Percentiles rank a stretch among this genome's conserved stretches.
These are phyloP conservation scores for Drosophila stalkeri DNA, from an alignment of 2,888 invertebrate species.

Conservation along the genomic window DNA sequence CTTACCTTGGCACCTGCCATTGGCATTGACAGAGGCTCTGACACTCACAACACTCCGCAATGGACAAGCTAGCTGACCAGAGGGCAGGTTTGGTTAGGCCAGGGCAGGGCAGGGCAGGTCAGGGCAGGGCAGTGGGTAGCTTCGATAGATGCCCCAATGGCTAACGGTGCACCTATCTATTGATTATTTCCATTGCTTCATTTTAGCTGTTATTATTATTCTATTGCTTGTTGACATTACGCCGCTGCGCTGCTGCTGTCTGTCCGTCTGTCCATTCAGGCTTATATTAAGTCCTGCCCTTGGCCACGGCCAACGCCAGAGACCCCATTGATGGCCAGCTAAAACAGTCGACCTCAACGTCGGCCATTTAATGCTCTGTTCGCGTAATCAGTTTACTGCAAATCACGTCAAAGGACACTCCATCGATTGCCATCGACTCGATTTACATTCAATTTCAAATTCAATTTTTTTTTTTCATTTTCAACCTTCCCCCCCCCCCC, in stretches of 20 bases:
- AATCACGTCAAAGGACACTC: conserved; percentile 6
- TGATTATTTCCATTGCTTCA: conserved; percentile 73
- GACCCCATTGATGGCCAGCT: conserved; percentile 23
- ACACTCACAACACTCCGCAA: conserved; percentile 7
- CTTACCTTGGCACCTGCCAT: conserved; percentile 67
- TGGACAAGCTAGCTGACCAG: conserved; percentile 31
- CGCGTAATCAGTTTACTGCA: neutral
- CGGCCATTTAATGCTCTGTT: conserved; percentile 1
- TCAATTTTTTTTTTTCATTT: neutral
- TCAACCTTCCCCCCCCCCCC: no score
- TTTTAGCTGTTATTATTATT: conserved; percentile 36
- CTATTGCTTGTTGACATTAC: conserved; percentile 59
- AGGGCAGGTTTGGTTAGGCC: neutral
- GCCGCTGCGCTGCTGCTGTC: conserved; percentile 16
- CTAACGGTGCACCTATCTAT: conserved; percentile 42
- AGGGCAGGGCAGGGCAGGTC: no score
- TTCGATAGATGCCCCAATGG: neutral
- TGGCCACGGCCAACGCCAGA: conserved; percentile 41
- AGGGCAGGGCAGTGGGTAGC: neutral
- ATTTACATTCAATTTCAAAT: conserved; percentile 7
- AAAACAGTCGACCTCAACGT: neutral
- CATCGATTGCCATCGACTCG: neutral
- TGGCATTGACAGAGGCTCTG: conserved; percentile 64
- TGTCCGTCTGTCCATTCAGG: conserved; percentile 1
- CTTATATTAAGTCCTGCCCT: conserved; percentile 54